Evolutionary conservation across 2,797 vertebrate species (phyloP).

Genomic region (Carapus acus): DNA sequence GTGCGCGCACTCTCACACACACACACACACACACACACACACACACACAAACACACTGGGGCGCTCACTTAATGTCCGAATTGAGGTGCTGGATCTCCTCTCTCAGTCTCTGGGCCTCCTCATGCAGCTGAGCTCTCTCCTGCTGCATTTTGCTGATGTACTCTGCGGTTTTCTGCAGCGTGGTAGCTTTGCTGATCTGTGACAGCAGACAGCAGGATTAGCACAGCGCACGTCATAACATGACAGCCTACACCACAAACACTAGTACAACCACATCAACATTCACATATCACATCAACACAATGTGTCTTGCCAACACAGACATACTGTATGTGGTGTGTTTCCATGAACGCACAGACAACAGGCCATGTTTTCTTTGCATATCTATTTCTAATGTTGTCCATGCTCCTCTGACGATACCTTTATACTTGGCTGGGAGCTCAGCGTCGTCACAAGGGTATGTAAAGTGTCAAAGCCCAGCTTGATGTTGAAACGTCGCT

Average conservation of each 20-base stretch:
- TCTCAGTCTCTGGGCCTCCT: slow-evolving; percentile 85
- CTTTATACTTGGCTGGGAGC: slow-evolving; percentile 90
- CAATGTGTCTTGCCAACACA: no score
- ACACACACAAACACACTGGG: background rate
- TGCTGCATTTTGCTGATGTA: slow-evolving; percentile 96
- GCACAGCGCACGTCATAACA: no score
- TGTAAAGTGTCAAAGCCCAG: slow-evolving; percentile 93
- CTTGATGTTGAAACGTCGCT: slow-evolving; percentile 97
- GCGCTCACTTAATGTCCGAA: slow-evolving; percentile 85
- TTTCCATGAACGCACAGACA: no score
- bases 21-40: background rate
- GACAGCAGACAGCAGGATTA: slow-evolving; percentile 22
- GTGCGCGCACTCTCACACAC: no score
- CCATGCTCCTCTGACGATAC: no score
- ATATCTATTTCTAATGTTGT: background rate
- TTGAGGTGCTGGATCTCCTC: slow-evolving; percentile 91
- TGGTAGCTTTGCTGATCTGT: slow-evolving; percentile 96
- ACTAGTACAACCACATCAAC: background rate
- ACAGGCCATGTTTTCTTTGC: background rate
- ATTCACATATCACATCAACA: background rate
- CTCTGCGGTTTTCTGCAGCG: slow-evolving; percentile 91
- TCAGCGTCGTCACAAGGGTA: slow-evolving; percentile 86
- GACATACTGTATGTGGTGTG: no score
- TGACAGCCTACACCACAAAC: background rate
- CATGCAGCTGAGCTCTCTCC: slow-evolving; percentile 86